Evolutionary conservation across 2,797 vertebrate species (phyloP).

Genomic region (Hozukius guyotensis): DNA sequence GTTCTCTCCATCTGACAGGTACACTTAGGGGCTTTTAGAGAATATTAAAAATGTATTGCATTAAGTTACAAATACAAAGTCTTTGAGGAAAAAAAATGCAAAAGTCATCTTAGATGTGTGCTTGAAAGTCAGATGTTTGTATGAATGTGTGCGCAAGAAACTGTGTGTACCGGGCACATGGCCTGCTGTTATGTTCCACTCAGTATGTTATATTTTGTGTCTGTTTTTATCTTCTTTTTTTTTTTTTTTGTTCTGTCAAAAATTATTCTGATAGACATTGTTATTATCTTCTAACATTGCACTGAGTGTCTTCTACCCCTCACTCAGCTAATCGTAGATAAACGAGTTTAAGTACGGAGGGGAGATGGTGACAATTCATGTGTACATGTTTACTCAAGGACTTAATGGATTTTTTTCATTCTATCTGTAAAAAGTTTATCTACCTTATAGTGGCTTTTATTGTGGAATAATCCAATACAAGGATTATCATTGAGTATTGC

Average conservation of each 20-base stretch:
- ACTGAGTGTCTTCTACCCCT: constrained; percentile 95
- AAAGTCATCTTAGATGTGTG: constrained; percentile 70
- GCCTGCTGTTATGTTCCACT: constrained; percentile 81
- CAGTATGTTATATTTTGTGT: constrained; percentile 80
- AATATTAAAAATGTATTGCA: constrained; percentile 71
- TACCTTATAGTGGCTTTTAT: constrained; percentile 97
- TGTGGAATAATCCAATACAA: constrained; percentile 90
- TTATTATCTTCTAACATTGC: constrained; percentile 95
- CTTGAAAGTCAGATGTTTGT: constrained; percentile 72
- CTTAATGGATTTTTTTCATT: constrained; percentile 86
- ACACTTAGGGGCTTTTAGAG: constrained; percentile 86
- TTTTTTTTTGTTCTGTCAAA: constrained; percentile 82
- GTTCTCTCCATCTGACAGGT: constrained; percentile 72
- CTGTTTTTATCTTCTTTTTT: constrained; percentile 31
- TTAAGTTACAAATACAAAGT: constrained; percentile 70
- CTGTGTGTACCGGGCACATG: constrained; percentile 64
- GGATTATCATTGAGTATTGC: constrained; percentile 92
- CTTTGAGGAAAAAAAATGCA: constrained; percentile 51
- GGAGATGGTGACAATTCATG: constrained; percentile 92
- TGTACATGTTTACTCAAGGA: constrained; percentile 99
- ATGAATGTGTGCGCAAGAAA: constrained; percentile 74
- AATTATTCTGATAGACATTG: constrained; percentile 80
- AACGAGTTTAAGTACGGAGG: constrained; percentile 78
- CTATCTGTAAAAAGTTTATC: constrained; percentile 92
- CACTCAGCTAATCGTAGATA: constrained; percentile 87